Percentiles rank a stretch among this genome's conserved stretches.
These are phyloP conservation scores for Clunio marinus DNA, from an alignment of 2,888 invertebrate species.

Conservation along the genomic window DNA sequence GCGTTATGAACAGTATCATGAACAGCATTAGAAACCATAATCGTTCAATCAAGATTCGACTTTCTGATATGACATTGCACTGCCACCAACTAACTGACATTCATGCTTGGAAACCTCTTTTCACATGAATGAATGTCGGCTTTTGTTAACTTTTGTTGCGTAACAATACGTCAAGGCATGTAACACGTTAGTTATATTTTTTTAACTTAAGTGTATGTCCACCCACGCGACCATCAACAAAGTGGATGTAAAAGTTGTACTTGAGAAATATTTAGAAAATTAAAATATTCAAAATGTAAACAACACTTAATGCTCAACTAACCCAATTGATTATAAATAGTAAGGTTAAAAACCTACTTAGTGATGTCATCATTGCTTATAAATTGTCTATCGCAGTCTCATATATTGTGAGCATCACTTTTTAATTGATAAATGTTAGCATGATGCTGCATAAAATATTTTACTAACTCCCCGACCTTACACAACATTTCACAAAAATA, in stretches of 20 bases:
- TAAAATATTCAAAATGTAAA: not conserved
- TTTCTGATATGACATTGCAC: not conserved
- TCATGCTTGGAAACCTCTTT: not conserved
- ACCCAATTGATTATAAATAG: not conserved
- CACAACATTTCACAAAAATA: conserved; percentile 1
- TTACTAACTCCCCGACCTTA: not conserved
- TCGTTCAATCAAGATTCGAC: not conserved
- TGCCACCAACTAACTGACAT: not conserved
- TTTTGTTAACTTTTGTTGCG: too few relatives aligned
- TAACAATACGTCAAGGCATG: not conserved
- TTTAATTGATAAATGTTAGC: not conserved
- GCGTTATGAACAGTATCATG: not conserved
- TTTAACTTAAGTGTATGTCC: not conserved
- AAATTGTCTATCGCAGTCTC: not conserved
- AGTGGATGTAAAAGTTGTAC: not conserved
- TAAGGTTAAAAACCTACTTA: conserved; percentile 29
- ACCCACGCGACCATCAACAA: not conserved
- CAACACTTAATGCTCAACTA: too few relatives aligned
- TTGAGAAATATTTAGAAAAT: not conserved
- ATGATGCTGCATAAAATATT: not conserved
- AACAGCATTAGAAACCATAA: too few relatives aligned
- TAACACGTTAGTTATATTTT: not conserved
- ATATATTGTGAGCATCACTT: not conserved
- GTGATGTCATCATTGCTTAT: not conserved
- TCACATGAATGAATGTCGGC: not conserved